Base-by-base conservation (phyloP, 2,888 invertebrate species). In the Elaeidobius kamerunicus region DNA sequence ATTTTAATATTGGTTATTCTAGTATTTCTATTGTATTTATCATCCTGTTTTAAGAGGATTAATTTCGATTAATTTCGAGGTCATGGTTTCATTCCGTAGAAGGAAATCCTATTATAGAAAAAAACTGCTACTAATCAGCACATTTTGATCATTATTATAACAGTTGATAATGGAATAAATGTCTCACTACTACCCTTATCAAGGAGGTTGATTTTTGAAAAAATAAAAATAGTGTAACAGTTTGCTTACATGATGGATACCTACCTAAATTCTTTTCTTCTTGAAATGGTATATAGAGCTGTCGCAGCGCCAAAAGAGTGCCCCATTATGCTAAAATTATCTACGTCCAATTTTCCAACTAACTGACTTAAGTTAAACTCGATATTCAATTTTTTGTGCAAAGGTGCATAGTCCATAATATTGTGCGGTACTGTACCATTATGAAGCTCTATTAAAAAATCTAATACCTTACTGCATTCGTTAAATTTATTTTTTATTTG, bases 251-350 rank as follows among this genome's bases (percentile, higher is more conserved):
- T 2, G 11, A 23, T 19, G n/a, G 7, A 42, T 32, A 61, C 65
- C 63, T 70, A 81, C 81, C 71, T 76, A 59, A 81, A 75, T 58
- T 81, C 71, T 18, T 67, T 64, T 53, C 82, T 78, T 46, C 72
- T 70, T 0, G 78, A 73, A 18, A 81, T 65, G 0, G 81, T 73
- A 18, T 78, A 71, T 2, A 85, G 65, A 7, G 79, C 75, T 1
- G 83, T 80, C 3, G 81, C 79, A 2, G 79, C 84, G 5, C 85
- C 85, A 69, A 85, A 84, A 0, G 83, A 84, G 67, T 84, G 84
- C 2, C 85, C 85, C 61, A 78, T 76, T 55, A 83, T 71, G 1
- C 76, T 70, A 1, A 76, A 62, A 54, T 68, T 70, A 3, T 73
- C 67, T 11, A 76, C 42, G 62, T 80, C 77, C 44, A 80, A 65